Evolutionary conservation across 2,888 invertebrate species (phyloP), one percentile per base, ranked within the genome.

Genomic region (Thalpophila matura): DNA sequence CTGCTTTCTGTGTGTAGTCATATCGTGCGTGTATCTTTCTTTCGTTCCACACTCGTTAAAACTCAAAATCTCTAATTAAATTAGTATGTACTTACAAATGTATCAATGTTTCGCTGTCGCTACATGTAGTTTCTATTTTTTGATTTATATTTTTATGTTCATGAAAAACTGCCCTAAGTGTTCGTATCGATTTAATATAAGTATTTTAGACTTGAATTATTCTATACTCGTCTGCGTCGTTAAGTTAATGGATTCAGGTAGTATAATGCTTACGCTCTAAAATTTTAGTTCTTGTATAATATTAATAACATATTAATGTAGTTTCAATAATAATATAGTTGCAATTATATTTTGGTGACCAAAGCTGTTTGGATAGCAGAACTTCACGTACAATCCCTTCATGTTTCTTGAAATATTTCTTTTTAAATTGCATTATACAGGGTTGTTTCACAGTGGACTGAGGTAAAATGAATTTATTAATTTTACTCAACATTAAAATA

Each of bases 61-160:
- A 22, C 14, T 18, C n/a, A 47, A 43, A 45, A 33, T 22, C 47
- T 10, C 12, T 38, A 31, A 64, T 26, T 42, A 45, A 26, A 31
- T 20, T 45, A 64, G 20, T 27, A 46, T 60, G 71, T 71, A 72
- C 72, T 72, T 72, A 66, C 50, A 46, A 46, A 29, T 54, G 3
- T 54, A 37, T 63, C 35, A 18, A 46, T 42, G n/a, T n/a, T 29
- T n/a, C 29, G n/a, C n/a, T n/a, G n/a, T n/a, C n/a, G n/a, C 16
- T 38, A 42, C 20, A 40, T 35, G 7, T 45, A 33, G 14, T 22
- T 16, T 16, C 14, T 4, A 7, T 18, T 16, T 35, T 9, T 22
- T 31, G 5, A 5, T 24, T 38, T 31, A 46, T 9, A 37, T 40
- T 22, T 27, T 24, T 9, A 38, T 38, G 24, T 42, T 35, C 3